Percentiles rank a stretch among this genome's conserved stretches.
These are phyloP conservation scores for Todiramphus chloris DNA, from an alignment of 2,113 vertebrate genomes.

Conservation along the genomic window DNA sequence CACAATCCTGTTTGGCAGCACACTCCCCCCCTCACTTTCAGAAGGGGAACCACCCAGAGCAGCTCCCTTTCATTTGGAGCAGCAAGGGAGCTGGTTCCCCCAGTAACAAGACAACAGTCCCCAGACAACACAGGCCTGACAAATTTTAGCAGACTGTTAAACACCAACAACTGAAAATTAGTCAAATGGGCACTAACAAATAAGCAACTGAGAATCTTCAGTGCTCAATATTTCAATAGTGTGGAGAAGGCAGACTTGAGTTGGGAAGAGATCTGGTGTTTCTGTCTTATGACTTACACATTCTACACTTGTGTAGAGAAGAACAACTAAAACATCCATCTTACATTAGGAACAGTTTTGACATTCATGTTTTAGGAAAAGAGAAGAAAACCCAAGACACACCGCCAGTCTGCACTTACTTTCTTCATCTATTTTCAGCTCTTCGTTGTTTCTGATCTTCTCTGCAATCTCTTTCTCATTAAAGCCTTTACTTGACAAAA, in stretches of 20 bases:
- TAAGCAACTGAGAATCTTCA: background rate
- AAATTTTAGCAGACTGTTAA: background rate
- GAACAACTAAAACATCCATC: background rate
- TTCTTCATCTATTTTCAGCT: slow-evolving; percentile 94
- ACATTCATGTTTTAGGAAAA: background rate
- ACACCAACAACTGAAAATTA: background rate
- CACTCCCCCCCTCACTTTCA: background rate
- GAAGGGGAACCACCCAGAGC: rapidly evolving
- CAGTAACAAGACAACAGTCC: background rate
- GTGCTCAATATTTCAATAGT: background rate
- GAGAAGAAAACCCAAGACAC: background rate
- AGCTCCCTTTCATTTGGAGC: background rate
- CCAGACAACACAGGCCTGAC: background rate
- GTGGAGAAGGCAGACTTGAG: background rate
- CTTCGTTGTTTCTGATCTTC: slow-evolving; percentile 89
- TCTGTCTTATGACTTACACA: background rate
- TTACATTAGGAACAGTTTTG: background rate
- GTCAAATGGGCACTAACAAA: background rate
- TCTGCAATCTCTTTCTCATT: slow-evolving; percentile 86
- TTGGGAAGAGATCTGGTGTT: background rate
- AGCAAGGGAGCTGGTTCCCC: background rate
- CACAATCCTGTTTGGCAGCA: background rate
- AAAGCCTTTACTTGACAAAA: slow-evolving; percentile 94
- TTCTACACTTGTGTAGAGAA: background rate
- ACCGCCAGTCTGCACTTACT: slow-evolving; percentile 78